phyloP scores from a whole-genome alignment of 2,113 vertebrate species.

The Mastomys coucha region DNA sequence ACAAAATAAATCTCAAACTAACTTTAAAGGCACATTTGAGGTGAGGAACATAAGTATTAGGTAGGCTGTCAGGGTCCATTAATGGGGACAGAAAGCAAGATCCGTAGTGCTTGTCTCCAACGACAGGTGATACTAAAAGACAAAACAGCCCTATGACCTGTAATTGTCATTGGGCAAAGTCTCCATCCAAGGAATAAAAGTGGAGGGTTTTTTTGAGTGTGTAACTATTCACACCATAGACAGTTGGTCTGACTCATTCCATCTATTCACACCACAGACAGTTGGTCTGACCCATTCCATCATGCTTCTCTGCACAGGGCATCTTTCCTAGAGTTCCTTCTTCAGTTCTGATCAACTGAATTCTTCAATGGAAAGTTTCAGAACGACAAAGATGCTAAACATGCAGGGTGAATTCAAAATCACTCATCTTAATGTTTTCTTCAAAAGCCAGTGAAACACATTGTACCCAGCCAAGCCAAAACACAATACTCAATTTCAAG shows the following conservation, averaged over 20 bases:
- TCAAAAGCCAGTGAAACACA: neutral
- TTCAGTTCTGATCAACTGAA: neutral
- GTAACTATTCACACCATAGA: neutral
- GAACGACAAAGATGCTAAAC: constrained; percentile 62
- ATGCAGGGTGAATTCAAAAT: constrained; percentile 77
- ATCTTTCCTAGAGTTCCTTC: neutral
- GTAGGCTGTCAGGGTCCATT: neutral
- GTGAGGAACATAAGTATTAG: neutral
- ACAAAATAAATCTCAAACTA: neutral
- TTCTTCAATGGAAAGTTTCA: constrained; percentile 76
- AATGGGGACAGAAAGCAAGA: neutral
- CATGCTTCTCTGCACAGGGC: neutral
- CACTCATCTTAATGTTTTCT: constrained; percentile 61
- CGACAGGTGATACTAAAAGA: neutral
- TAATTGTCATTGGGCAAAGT: neutral
- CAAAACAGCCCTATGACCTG: neutral
- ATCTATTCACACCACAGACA: neutral
- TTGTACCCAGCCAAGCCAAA: neutral
- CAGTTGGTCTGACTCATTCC: constrained; percentile 5
- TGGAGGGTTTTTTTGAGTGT: neutral
- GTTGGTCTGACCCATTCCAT: constrained; percentile 11
- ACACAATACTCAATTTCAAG: neutral
- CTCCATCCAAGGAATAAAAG: neutral
- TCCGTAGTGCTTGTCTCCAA: neutral
- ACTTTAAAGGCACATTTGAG: neutral